Base-by-base conservation (phyloP, 2,113 vertebrate genomes). In the Parus major region DNA sequence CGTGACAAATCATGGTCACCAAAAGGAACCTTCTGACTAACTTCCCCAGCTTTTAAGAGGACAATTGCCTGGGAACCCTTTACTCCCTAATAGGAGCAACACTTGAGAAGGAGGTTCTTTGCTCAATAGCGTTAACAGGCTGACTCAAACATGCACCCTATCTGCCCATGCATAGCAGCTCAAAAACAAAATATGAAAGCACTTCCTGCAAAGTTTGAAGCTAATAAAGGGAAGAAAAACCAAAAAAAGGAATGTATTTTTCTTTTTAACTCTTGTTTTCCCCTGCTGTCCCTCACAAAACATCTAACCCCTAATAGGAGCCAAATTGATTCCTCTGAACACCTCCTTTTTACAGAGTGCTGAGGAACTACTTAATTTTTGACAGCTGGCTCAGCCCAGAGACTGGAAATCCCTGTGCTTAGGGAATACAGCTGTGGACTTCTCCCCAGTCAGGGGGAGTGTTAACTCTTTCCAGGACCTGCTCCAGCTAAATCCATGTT, bases 311-410 rank as follows among this genome's bases (percentile, higher is more conserved):
- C 20, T 64, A 80, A 78, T 5, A 60, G 5, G 6, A 86, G 19
- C 29, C 59, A 94, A 92, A 73, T 1, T 15, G 1, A 44, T 4
- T 44, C 59, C 25, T 49, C 11, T 4, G 16, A 78, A 64, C 52
- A 94, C 85, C 76, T 93, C 85, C 60, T 31, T 64, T 84, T 83
- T 73, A 81, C 60, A 71, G 44, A 94, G 49, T 75, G 82, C 52
- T 78, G 71, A 82, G 56, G 71, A 93, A 81, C 82, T 78, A 57
- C 90, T 95, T 96, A 94, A 96, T 96, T 95, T 86, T 75, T 93
- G 93, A 84, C 92, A 97, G 92, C 90, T 97, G 93, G 68, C 36
- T 90, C 79, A 86, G 76, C 82, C 88, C 57, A 80, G 64, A 73
- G 82, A 64, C 59, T 93, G 68, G 84, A 93, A 91, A 95, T 90